Evolutionary conservation across 1,140 invertebrate genomes (phyloP), one percentile per base, ranked within the genome.

Genomic region (Bombus confusus): DNA sequence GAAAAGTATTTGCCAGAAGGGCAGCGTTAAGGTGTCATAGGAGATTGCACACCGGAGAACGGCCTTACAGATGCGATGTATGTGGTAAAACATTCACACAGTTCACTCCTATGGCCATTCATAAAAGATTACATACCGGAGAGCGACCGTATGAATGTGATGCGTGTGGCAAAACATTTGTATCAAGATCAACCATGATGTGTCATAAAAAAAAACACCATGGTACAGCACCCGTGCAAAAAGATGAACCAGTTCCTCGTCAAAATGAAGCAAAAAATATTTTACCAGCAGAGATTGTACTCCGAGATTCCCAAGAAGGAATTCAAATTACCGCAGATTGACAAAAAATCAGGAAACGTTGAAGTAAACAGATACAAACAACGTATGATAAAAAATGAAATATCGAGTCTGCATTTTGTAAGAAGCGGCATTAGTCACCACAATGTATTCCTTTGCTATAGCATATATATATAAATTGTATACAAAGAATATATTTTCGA

Each of bases 91-190:
- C 96, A 3, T 97, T 97, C 85, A 96, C 96, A 1, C 96, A 97
- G 83, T 96, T 96, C 83, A 96, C 96, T 62, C 96, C 96, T 5
- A 96, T 97, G 96, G 96, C 95, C 0, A 96, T 96, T 79, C 96
- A 97, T 81, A 96, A 96, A 87, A 93, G 96, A 68, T 87, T 96
- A 39, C 98, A 98, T 92, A 98, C 98, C 0, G 97, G 98, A 3
- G 98, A 98, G 91, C 95, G 97, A 77, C 98, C 98, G 0, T 98
- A 98, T 91, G 95, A 96, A 66, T 98, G 98, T 93, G 97, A 98
- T 81, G 94, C 96, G 3, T 98, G 98, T 91, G 94, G 95, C 3
- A 96, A 96, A 87, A 93, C 95, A 1, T 96, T 96, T 80, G 96
- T 96, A 2, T 96, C 96, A 0, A 92, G 95, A 68, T 96, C 96